These are phyloP conservation scores for Drosophila mimetica DNA, from an alignment of 2,888 invertebrate genomes.

Conservation along the genomic window DNA sequence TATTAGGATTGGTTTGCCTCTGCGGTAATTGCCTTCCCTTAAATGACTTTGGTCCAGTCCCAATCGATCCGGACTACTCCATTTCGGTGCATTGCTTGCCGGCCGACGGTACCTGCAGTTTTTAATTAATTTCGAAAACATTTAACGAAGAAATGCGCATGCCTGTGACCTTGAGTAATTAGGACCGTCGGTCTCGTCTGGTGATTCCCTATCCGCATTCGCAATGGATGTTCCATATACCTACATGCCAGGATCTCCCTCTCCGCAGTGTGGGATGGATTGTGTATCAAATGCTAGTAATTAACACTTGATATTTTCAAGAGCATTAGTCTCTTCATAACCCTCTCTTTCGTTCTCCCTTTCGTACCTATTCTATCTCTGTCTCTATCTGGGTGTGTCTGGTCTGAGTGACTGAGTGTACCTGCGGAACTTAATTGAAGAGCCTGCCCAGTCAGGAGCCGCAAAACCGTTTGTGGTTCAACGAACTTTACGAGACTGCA, in stretches of 20 bases:
- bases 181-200: constrained; percentile 65
- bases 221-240: constrained; percentile 68
- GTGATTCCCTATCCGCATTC: constrained; percentile 28
- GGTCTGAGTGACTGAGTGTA: constrained; percentile 48
- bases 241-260: constrained; percentile 34
- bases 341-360: constrained; percentile 6
- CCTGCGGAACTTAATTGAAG: constrained; percentile 68
- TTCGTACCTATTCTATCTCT: constrained; percentile 17
- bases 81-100: constrained; percentile 37
- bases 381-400: constrained; percentile 45
- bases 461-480: constrained; percentile 56
- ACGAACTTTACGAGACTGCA: constrained; percentile 59
- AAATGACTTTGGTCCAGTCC: constrained; percentile 11
- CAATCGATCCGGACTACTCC: constrained; percentile 8
- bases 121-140: constrained; percentile 78
- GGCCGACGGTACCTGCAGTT: constrained; percentile 42
- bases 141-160: constrained; percentile 73
- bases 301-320: constrained; percentile 78
- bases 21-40: neutral
- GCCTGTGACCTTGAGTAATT: constrained; percentile 79
- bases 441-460: constrained; percentile 32
- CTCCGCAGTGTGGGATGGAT: constrained; percentile 24
- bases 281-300: constrained; percentile 68
- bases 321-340: constrained; percentile 63
- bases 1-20: neutral